Evolutionary conservation across 2,113 vertebrate species (phyloP).

Genomic region (Xiphias gladius): DNA sequence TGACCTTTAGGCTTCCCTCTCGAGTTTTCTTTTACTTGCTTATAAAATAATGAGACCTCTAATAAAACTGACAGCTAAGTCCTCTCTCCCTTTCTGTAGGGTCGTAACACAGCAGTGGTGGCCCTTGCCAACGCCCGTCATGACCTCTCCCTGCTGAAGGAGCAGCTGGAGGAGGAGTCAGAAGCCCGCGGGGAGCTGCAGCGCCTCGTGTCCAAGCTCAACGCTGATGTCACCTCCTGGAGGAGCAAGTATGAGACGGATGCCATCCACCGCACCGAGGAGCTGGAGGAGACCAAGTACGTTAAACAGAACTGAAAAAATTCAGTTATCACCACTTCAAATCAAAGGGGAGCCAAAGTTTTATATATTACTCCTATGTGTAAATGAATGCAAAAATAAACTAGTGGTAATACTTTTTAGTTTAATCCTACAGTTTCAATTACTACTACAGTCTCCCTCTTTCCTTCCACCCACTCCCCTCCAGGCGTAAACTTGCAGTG

Average conservation of each 20-base stretch:
- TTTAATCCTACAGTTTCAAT: too few species aligned
- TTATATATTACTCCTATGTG: neutral
- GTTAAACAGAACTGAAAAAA: neutral
- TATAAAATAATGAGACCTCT: neutral
- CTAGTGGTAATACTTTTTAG: neutral
- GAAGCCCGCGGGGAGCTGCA: conserved; percentile 78
- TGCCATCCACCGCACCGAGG: conserved; percentile 79
- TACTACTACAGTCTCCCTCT: too few species aligned
- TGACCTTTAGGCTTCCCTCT: too few species aligned
- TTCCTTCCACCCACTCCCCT: conserved; percentile 27
- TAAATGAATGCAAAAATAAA: neutral
- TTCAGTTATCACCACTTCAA: too few species aligned
- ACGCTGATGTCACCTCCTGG: conserved; percentile 80
- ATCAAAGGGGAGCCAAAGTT: neutral
- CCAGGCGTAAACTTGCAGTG: conserved; percentile 76
- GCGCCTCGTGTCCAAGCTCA: conserved; percentile 83
- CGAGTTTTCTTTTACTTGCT: too few species aligned
- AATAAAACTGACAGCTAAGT: neutral
- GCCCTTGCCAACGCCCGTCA: conserved; percentile 77
- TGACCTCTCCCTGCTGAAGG: conserved; percentile 77
- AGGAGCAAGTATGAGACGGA: conserved; percentile 82
- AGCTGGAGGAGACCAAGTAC: conserved; percentile 86
- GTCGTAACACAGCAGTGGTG: conserved; percentile 60
- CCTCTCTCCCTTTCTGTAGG: conserved; percentile 42
- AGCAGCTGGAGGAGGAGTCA: conserved; percentile 84